A percentile compares a stretch with the other conserved stretches of the same genome.
Conservation (phyloP, 2,113 vertebrate species). For the Paraplagusia blochii region DNA sequence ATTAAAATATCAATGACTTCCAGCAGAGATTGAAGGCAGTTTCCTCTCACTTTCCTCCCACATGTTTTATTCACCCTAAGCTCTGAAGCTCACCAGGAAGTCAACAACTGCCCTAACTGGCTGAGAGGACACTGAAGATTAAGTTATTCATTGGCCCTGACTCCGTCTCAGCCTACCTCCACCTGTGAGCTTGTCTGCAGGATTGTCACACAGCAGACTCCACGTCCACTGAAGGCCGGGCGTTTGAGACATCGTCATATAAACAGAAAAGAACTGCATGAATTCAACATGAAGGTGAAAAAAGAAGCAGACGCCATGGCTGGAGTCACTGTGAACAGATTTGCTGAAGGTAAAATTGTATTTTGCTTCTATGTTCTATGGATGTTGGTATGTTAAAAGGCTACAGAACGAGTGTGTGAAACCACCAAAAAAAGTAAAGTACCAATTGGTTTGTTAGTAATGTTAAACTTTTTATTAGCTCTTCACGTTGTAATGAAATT, state of each 20-base stretch:
- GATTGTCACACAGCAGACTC: conserved; percentile 18
- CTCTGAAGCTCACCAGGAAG: conserved; percentile 18
- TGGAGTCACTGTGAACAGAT: conserved; percentile 56
- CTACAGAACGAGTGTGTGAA: neutral
- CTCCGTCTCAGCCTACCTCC: conserved; percentile 5
- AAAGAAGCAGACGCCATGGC: conserved; percentile 41
- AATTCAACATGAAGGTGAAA: conserved; percentile 48
- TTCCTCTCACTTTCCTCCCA: conserved; percentile 25
- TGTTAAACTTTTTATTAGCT: too few species aligned
- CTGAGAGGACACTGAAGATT: conserved; percentile 36
- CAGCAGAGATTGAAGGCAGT: conserved; percentile 18
- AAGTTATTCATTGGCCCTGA: conserved; percentile 58
- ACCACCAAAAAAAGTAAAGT: too few species aligned
- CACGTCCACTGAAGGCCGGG: neutral
- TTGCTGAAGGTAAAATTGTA: conserved; percentile 66
- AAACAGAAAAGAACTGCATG: neutral
- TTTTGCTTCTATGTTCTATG: too few species aligned
- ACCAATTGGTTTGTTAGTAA: too few species aligned
- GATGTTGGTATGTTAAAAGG: too few species aligned
- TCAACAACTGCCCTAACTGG: conserved; percentile 46
- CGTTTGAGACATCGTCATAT: neutral
- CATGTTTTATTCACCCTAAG: neutral
- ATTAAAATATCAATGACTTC: conserved; percentile 34
- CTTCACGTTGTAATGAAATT: too few species aligned
- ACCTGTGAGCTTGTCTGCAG: conserved; percentile 21